A percentile compares a stretch with the other conserved stretches of the same genome.
These are phyloP conservation scores for Cynaeus angustus DNA, from an alignment of 2,888 invertebrate species.

Conservation along the genomic window DNA sequence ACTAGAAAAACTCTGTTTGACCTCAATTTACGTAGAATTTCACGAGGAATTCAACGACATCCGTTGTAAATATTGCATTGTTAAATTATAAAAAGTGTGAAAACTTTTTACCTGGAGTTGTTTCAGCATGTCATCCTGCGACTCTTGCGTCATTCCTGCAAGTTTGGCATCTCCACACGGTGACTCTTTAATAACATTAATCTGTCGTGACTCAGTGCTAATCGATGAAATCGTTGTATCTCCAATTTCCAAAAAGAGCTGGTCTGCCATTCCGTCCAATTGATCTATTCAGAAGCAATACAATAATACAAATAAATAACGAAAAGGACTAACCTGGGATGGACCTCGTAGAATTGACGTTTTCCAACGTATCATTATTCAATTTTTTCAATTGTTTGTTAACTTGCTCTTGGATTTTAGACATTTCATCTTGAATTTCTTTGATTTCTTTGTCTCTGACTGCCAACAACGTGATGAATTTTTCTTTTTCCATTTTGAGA, in stretches of 20 bases:
- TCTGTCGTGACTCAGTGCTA: conserved; percentile 7
- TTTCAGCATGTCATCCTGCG: conserved; percentile 9
- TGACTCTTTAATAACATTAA: conserved; percentile 25
- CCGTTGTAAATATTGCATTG: too few relatives aligned
- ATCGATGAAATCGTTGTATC: conserved; percentile 32
- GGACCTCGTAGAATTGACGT: conserved; percentile 13
- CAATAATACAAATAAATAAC: conserved; percentile 1
- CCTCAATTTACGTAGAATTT: neutral
- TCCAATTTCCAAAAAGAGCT: conserved; percentile 16
- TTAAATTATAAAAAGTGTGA: too few relatives aligned
- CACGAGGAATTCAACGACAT: too few relatives aligned
- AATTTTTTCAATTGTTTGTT: conserved; percentile 66
- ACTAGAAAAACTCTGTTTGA: too few relatives aligned
- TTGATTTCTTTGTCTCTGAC: conserved; percentile 69
- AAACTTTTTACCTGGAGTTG: conserved; percentile 3
- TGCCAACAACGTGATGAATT: conserved; percentile 67
- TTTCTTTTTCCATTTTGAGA: conserved; percentile 68
- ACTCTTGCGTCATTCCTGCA: neutral
- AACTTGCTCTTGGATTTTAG: conserved; percentile 68
- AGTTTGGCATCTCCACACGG: conserved; percentile 30
- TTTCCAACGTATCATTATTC: conserved; percentile 51
- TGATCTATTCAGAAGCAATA: conserved; percentile 12
- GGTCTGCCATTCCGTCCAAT: neutral
- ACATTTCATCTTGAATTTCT: conserved; percentile 69
- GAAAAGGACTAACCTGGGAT: conserved; percentile 9